phyloP scores from a whole-genome alignment of 2,797 vertebrate species.

The Sebastiscus tertius region DNA sequence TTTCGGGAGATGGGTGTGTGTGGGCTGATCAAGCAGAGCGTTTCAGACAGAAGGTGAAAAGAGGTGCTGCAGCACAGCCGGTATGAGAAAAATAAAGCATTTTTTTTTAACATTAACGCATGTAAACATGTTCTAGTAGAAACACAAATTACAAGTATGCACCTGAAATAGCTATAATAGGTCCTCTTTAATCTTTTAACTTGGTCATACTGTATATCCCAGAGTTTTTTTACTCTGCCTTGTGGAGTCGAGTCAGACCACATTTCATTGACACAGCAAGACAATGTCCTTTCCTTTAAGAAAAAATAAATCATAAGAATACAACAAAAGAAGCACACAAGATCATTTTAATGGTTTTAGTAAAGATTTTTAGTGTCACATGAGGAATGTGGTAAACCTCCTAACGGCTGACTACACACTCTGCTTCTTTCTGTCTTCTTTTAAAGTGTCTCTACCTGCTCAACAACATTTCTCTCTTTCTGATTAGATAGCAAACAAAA shows the following conservation, averaged over 20 bases:
- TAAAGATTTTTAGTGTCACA: not conserved
- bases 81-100: no score
- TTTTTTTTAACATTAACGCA: no score
- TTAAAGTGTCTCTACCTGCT: not conserved
- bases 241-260: not conserved
- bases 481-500: not conserved
- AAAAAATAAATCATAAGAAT: not conserved
- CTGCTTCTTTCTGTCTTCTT: not conserved
- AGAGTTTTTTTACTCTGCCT: not conserved
- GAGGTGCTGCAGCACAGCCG: no score
- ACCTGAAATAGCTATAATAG: no score
- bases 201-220: not conserved
- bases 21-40: no score
- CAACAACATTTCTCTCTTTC: not conserved
- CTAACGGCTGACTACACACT: not conserved
- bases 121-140: no score
- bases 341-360: not conserved
- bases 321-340: not conserved
- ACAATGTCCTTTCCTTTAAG: not conserved
- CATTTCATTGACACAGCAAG: not conserved
- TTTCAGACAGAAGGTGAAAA: no score
- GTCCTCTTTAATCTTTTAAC: not conserved
- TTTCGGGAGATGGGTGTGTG: no score
- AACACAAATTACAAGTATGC: no score
- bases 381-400: not conserved